Conservation (phyloP, 1,140 invertebrate genomes). For the Rhyacophila brunnea region DNA sequence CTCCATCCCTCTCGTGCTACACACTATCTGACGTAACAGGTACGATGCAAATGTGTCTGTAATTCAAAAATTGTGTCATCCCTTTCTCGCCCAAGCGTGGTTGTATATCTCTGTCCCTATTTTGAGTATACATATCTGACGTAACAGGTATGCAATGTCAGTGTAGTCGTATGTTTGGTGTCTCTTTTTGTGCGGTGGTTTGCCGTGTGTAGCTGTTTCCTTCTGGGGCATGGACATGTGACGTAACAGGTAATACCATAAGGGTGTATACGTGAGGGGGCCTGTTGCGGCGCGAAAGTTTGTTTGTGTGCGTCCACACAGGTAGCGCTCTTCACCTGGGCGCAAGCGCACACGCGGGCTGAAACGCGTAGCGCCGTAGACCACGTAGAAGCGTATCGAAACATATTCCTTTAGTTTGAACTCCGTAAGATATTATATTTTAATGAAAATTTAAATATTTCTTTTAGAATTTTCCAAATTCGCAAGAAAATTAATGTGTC, state of each 20-base stretch:
- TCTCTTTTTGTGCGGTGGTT: background rate
- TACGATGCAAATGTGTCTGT: slow-evolving; percentile 19
- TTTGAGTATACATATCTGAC: background rate
- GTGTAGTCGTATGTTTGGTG: background rate
- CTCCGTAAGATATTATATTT: too few relatives aligned
- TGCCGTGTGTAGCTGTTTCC: background rate
- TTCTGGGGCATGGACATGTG: slow-evolving; percentile 10
- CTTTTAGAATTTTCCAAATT: too few relatives aligned
- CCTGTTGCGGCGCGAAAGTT: background rate
- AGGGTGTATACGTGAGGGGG: background rate
- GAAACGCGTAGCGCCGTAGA: too few relatives aligned
- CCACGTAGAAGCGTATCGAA: too few relatives aligned
- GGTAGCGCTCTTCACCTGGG: slow-evolving; percentile 20
- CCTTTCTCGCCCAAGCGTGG: background rate
- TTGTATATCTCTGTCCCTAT: too few relatives aligned
- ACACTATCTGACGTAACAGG: slow-evolving; percentile 31
- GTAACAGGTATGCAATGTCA: slow-evolving; percentile 21
- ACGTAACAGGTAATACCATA: slow-evolving; percentile 10
- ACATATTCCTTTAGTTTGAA: too few relatives aligned
- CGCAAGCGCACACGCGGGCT: slow-evolving; percentile 17
- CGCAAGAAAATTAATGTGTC: too few relatives aligned
- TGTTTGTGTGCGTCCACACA: background rate
- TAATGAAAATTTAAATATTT: too few relatives aligned
- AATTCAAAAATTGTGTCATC: background rate
- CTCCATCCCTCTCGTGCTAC: background rate